Conservation (phyloP, 2,113 vertebrate genomes). For the Myiopsitta monachus region DNA sequence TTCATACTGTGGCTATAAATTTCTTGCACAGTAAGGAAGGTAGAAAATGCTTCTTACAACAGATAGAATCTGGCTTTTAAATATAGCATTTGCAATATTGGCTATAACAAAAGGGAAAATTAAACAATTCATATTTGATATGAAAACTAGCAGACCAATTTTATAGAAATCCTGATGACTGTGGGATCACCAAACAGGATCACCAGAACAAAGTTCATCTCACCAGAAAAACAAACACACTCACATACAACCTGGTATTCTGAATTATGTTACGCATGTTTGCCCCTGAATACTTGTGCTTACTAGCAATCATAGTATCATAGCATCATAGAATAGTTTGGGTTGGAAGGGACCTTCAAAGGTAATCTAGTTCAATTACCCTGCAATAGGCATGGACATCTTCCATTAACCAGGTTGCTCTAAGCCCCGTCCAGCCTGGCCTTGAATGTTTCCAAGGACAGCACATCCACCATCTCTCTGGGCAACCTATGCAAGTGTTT, state of each 20-base stretch:
- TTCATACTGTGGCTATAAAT: not conserved
- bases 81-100: accelerated
- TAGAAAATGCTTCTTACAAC: not conserved
- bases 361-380: too few species aligned
- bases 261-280: not conserved
- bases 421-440: too few species aligned
- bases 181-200: not conserved
- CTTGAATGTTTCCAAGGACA: too few species aligned
- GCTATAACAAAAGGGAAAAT: not conserved
- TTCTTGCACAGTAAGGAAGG: not conserved
- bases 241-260: not conserved
- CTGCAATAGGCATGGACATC: too few species aligned
- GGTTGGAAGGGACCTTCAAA: too few species aligned
- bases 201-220: not conserved
- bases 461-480: too few species aligned
- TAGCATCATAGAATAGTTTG: too few species aligned
- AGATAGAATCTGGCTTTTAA: not conserved
- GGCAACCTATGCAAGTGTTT: too few species aligned
- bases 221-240: not conserved
- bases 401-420: too few species aligned
- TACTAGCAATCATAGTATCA: not conserved
- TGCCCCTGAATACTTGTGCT: not conserved
- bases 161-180: not conserved
- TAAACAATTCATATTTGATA: not conserved
- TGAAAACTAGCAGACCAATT: not conserved